These are phyloP conservation scores for Antennarius maculatus DNA, from an alignment of 2,797 vertebrate genomes.

Conservation along the genomic window DNA sequence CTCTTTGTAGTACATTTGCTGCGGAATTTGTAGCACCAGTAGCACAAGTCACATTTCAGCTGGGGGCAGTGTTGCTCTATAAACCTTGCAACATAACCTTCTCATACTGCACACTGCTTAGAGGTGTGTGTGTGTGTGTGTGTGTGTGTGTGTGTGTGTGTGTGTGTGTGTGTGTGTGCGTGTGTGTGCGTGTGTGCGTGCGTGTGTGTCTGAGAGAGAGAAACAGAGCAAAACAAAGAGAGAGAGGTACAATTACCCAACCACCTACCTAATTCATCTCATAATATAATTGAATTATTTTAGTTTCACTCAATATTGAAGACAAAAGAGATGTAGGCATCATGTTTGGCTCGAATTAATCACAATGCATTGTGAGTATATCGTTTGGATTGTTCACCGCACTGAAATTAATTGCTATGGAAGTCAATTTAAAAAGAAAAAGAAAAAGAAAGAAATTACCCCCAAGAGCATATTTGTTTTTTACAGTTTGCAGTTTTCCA, in stretches of 20 bases:
- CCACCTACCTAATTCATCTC: conserved; percentile 51
- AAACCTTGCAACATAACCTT: conserved; percentile 29
- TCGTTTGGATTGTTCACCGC: conserved; percentile 15
- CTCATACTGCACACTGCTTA: conserved; percentile 5
- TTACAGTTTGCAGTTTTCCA: not conserved
- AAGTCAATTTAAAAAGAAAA: conserved; percentile 24
- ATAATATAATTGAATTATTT: conserved; percentile 53
- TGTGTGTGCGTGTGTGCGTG: not conserved
- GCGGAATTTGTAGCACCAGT: conserved; percentile 14
- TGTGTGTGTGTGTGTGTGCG: not conserved
- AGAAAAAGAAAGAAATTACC: not conserved
- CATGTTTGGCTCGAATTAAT: conserved; percentile 37
- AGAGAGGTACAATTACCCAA: conserved; percentile 33
- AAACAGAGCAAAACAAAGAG: not conserved
- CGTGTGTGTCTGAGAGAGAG: not conserved
- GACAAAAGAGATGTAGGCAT: conserved; percentile 28
- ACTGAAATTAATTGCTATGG: conserved; percentile 25
- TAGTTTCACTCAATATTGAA: conserved; percentile 42
- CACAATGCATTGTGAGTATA: conserved; percentile 35
- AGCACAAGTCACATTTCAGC: conserved; percentile 47
- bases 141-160: not conserved
- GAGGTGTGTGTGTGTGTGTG: not conserved
- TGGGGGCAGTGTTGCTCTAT: conserved; percentile 75
- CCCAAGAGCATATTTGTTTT: conserved; percentile 15
- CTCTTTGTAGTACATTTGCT: not conserved